Conservation (phyloP, 2,888 invertebrate genomes). For the Unio pictorum region DNA sequence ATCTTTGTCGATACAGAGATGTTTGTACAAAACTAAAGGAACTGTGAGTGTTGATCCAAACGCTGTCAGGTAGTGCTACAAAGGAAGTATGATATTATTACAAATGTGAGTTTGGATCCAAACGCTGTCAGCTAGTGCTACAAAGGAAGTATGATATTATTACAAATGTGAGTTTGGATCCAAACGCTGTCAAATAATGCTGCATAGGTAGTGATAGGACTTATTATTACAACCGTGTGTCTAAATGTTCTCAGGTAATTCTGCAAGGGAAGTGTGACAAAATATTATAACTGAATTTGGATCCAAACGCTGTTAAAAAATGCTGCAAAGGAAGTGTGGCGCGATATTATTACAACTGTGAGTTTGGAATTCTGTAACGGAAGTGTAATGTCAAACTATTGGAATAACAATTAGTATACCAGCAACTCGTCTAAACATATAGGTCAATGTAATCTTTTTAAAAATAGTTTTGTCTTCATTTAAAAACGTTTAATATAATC, state of each 20-base stretch:
- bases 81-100: constrained; percentile 2
- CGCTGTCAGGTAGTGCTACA: constrained; percentile 77
- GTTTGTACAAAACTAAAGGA: constrained; percentile 82
- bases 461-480: too few relatives aligned
- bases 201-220: constrained; percentile 74
- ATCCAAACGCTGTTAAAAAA: constrained; percentile 82
- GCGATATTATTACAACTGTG: constrained; percentile 69
- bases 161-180: constrained; percentile 79
- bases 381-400: too few relatives aligned
- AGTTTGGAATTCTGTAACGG: too few relatives aligned
- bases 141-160: too few relatives aligned
- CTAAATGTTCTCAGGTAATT: constrained; percentile 81
- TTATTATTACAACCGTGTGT: too few relatives aligned
- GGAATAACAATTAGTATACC: not conserved
- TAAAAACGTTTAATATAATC: not conserved
- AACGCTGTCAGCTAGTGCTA: constrained; percentile 79
- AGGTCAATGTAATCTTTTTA: not conserved
- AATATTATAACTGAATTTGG: constrained; percentile 75
- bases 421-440: not conserved
- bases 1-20: constrained; percentile 80
- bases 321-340: constrained; percentile 71
- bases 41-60: constrained; percentile 85
- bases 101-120: constrained; percentile 60
- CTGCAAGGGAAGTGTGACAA: too few relatives aligned
- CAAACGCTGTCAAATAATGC: constrained; percentile 81